Percentiles rank a stretch among this genome's conserved stretches.
These are phyloP conservation scores for Acanthosepion lycidas DNA, from an alignment of 2,888 invertebrate genomes.

Conservation along the genomic window DNA sequence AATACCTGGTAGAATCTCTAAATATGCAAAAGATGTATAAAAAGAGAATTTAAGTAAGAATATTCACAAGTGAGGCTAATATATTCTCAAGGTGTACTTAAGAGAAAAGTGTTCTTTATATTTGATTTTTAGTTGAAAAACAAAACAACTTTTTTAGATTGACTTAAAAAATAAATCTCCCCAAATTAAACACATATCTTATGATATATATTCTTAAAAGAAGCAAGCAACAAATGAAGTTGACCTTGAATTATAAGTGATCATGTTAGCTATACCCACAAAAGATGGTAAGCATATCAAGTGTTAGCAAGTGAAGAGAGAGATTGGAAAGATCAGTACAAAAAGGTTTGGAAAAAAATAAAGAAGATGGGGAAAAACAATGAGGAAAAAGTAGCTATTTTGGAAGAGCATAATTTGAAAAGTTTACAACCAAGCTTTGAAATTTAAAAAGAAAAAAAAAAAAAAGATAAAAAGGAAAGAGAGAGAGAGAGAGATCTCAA, in stretches of 20 bases:
- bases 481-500: neutral
- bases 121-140: neutral
- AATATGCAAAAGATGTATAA: no score
- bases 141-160: neutral
- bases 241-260: neutral
- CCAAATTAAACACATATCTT: neutral
- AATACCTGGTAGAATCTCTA: neutral
- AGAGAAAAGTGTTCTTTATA: neutral
- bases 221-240: neutral
- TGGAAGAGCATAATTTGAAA: neutral
- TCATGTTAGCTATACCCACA: constrained; percentile 16
- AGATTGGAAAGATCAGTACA: neutral
- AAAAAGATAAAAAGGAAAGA: neutral
- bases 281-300: neutral
- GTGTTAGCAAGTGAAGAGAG: neutral
- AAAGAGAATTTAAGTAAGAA: no score
- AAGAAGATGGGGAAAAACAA: neutral
- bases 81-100: neutral
- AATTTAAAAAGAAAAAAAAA: neutral
- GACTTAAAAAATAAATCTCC: no score
- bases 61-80: no score
- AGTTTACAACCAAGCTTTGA: neutral
- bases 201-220: neutral
- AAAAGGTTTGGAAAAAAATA: neutral
- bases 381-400: neutral